Base-by-base conservation (phyloP, 2,888 invertebrate genomes). In the Lacanobia wlatinum region DNA sequence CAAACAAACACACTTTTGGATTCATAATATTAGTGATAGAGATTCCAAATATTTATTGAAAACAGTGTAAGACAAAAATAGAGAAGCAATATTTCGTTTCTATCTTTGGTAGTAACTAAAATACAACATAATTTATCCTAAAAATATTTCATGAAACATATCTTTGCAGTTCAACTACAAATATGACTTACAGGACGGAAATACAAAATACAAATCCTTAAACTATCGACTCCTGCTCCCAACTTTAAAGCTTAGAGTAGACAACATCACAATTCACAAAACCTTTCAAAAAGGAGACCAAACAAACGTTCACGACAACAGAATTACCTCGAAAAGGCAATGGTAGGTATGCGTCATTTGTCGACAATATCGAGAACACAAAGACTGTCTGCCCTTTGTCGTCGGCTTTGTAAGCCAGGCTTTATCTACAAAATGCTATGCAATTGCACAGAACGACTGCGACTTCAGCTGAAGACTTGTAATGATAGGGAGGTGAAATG, bases 301-400 rank as follows among this genome's bases (percentile, higher is more conserved):
- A 73, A 70, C 70, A 73, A 62, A 70, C 77, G 70, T 60, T 78
- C 69, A 62, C 59, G 68, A 68, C 61, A 64, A 76, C 68, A 71
- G 71, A 83, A 76, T 72, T 71, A 70, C 69, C 67, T 78, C 48
- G 64, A 73, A 79, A 78, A 79, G 66, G 61, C 66, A 55, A 80
- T 67, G 75, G 62, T 73, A 79, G 79, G 76, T 79, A 75, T 71
- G 71, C 73, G 76, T 87, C 84, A 84, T 87, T 85, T 83, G 83
- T 83, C 84, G 82, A 82, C 84, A 80, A 75, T 87, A 89, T 88
- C 82, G 86, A 85, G 80, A 73, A 82, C 80, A 87, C 86, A 87
- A 88, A 88, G 87, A 84, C 79, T 76, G 73, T 65, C 74, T 81
- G 66, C 80, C 87, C 88, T 88, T 87, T 89, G 86, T 87, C 68